Conservation (phyloP, 1,140 invertebrate genomes). For the Cheumatopsyche charites region DNA sequence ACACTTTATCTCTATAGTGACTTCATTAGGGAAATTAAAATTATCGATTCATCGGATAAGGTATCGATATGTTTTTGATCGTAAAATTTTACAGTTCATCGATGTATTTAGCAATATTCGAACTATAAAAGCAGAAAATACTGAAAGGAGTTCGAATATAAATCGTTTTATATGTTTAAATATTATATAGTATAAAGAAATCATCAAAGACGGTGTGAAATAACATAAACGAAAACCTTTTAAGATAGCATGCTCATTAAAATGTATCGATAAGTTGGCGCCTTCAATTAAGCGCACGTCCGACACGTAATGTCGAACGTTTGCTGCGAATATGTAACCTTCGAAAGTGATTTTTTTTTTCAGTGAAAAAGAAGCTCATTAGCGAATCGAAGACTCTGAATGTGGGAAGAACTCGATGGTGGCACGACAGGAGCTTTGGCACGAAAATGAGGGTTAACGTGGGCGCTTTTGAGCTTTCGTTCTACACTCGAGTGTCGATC, state of each 20-base stretch:
- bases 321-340: not conserved
- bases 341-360: conserved; percentile 5
- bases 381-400: not conserved
- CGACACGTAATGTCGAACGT: not conserved
- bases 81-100: too few species aligned
- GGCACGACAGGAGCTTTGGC: not conserved
- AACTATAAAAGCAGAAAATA: too few species aligned
- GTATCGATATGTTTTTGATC: too few species aligned
- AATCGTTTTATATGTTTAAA: too few species aligned
- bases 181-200: too few species aligned
- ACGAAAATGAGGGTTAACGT: not conserved
- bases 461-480: not conserved
- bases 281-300: conserved; percentile 34
- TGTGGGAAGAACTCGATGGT: conserved; percentile 6
- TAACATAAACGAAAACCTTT: not conserved
- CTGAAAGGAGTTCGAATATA: too few species aligned
- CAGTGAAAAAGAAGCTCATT: conserved; percentile 11
- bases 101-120: too few species aligned
- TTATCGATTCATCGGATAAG: too few species aligned
- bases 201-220: not conserved
- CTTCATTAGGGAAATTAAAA: too few species aligned
- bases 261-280: conserved; percentile 36
- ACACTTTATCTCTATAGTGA: too few species aligned
- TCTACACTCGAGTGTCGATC: not conserved
- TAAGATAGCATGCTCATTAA: not conserved